These are phyloP conservation scores for Acridotheres tristis DNA, from an alignment of 2,797 vertebrate genomes.

Conservation along the genomic window DNA sequence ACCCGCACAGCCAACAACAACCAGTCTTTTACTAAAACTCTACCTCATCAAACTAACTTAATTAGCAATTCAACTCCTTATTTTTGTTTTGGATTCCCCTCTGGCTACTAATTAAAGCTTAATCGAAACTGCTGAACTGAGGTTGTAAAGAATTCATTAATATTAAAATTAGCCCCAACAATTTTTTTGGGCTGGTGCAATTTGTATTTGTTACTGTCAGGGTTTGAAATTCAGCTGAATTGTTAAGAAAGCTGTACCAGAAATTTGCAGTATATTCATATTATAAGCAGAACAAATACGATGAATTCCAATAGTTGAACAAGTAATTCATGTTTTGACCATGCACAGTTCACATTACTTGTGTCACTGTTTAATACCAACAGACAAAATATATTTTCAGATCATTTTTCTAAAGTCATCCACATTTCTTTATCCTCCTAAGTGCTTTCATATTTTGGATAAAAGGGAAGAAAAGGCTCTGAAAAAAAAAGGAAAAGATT, in stretches of 20 bases:
- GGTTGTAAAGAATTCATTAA: slow-evolving; percentile 99
- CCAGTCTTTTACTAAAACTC: slow-evolving; percentile 87
- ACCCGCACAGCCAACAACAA: slow-evolving; percentile 83
- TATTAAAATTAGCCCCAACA: slow-evolving; percentile 99
- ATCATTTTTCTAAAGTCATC: slow-evolving; percentile 67
- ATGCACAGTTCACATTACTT: slow-evolving; percentile 7
- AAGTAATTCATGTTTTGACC: slow-evolving; percentile 63
- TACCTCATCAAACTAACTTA: slow-evolving; percentile 92
- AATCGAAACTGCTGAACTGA: slow-evolving; percentile 99
- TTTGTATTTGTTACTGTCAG: slow-evolving; percentile 90
- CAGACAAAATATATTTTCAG: slow-evolving; percentile 73
- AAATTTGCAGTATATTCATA: slow-evolving; percentile 75
- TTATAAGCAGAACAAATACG: slow-evolving; percentile 57
- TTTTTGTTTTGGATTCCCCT: slow-evolving; percentile 99
- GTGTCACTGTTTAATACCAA: slow-evolving; percentile 68
- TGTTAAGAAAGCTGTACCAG: slow-evolving; percentile 72
- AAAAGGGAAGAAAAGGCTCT: slow-evolving; percentile 74
- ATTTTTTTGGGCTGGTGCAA: slow-evolving; percentile 85
- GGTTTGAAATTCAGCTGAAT: slow-evolving; percentile 84
- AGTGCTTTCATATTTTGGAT: slow-evolving; percentile 81
- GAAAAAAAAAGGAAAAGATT: slow-evolving; percentile 70
- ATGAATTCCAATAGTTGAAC: slow-evolving; percentile 67
- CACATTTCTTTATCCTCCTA: slow-evolving; percentile 72
- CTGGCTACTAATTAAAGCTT: slow-evolving; percentile 99
- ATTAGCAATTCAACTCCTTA: slow-evolving; percentile 99